Base-by-base conservation (phyloP, 2,888 invertebrate genomes). In the Candidula unifasciata region DNA sequence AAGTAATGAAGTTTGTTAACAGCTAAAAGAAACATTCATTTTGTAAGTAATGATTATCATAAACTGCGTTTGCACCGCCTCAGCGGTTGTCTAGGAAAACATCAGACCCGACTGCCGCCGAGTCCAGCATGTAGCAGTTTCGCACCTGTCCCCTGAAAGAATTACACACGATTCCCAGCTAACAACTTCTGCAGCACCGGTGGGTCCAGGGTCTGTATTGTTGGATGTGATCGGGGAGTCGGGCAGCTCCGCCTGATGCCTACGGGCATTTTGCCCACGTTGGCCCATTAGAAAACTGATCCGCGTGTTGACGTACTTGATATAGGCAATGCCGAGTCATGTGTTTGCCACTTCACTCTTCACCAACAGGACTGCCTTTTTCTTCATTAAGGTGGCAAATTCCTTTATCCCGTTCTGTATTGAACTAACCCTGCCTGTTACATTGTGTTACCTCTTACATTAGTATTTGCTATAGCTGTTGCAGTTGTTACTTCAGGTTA, bases 1-100 rank as follows among this genome's bases (percentile, higher is more conserved):
- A 44, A 18, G 8, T n/a, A 0, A 13, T 44, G 44, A 44, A 27
- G 44, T 73, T 73, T 73, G 10, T 44, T 73, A 10, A 44, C 52
- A 52, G 73, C 44, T n/a, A 73, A 73, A 73, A 27, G 73, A 73
- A 73, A 73, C 73, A 73, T 73, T 16, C 52, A 73, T 73, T 73
- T 73, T 52, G 52, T 44, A n/a, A 52, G 52, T 73, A 73, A 73
- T 73, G 73, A 52, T 73, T 73, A 73, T 73, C 52, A 73, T 73
- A 73, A 73, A 73, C 73, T 52, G 13, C 44, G 73, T 52, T 52
- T 73, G 73, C 73, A 73, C 73, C n/a, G 37, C 73, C 35, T 73
- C 24, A 5, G 10, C 13, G 8, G 73, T 27, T 73, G 73, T 44
- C 52, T 73, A 13, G 73, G 21, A 73, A 73, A 73, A 73, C 73